These are phyloP conservation scores for Dendrocopos noguchii DNA, from an alignment of 2,113 vertebrate genomes.

Conservation along the genomic window DNA sequence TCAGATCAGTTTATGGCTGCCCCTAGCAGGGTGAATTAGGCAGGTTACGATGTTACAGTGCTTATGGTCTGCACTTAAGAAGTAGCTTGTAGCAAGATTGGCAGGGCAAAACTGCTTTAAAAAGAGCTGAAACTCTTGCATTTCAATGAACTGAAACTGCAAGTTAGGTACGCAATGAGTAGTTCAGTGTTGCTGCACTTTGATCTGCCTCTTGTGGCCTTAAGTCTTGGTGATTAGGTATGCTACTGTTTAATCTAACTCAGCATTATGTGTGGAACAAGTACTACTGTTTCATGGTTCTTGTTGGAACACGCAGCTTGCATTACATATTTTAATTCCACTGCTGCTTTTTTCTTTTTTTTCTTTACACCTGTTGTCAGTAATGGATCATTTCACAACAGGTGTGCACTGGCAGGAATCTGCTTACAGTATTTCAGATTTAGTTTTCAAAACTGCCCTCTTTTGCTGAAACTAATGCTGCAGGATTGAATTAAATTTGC, in stretches of 20 bases:
- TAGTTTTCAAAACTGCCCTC: neutral
- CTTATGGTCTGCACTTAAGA: neutral
- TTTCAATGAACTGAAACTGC: conserved; percentile 70
- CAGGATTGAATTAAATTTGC: neutral
- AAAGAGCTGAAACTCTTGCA: conserved; percentile 44
- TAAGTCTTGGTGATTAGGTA: conserved; percentile 24
- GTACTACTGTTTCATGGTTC: conserved; percentile 34
- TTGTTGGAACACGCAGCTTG: conserved; percentile 36
- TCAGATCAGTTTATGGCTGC: fast-evolving
- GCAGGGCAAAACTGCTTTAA: neutral
- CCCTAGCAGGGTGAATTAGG: neutral
- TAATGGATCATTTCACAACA: conserved; percentile 11
- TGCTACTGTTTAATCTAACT: conserved; percentile 31
- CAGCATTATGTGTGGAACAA: conserved; percentile 24
- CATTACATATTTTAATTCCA: conserved; percentile 26
- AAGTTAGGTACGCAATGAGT: conserved; percentile 30
- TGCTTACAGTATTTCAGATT: neutral
- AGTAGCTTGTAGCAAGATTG: neutral
- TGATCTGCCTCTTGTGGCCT: conserved; percentile 41
- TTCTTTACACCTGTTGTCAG: conserved; percentile 61
- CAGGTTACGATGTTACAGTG: neutral
- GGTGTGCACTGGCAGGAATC: conserved; percentile 30
- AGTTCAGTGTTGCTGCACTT: conserved; percentile 20
- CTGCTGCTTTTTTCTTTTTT: conserved; percentile 7
- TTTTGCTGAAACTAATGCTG: neutral